phyloP scores from a whole-genome alignment of 2,888 invertebrate genomes.

The Drosophila demipolita region DNA sequence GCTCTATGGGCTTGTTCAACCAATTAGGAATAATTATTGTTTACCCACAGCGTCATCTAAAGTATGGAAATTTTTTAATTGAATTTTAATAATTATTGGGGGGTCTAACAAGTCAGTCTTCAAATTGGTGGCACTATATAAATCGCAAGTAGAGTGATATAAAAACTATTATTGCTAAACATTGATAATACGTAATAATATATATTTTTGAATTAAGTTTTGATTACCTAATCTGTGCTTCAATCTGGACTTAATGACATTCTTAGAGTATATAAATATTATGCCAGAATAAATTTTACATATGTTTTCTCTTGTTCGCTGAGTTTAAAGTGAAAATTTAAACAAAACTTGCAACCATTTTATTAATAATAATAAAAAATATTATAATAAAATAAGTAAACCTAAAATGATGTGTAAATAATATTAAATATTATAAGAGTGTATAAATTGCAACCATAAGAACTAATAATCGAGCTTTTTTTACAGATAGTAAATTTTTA shows the following conservation, averaged over 20 bases:
- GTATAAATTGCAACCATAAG: neutral
- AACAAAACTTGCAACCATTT: neutral
- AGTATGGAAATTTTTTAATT: slow-evolving; percentile 44
- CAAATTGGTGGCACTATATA: neutral
- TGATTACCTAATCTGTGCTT: too few species aligned
- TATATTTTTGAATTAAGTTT: too few species aligned
- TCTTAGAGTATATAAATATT: too few species aligned
- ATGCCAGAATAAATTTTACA: too few species aligned
- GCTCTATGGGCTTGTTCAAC: slow-evolving; percentile 22
- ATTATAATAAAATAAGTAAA: neutral
- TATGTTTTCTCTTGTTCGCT: neutral
- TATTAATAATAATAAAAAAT: neutral
- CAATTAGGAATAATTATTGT: slow-evolving; percentile 29
- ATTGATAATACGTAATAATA: neutral
- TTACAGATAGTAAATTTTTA: too few species aligned
- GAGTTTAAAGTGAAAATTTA: neutral
- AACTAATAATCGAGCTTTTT: neutral
- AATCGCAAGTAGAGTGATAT: neutral
- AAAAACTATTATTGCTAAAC: neutral
- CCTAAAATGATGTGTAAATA: neutral
- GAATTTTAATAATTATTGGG: slow-evolving; percentile 2
- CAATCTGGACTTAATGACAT: too few species aligned
- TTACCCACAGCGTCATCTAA: slow-evolving; percentile 49
- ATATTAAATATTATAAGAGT: neutral
- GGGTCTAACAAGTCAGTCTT: neutral